These are phyloP conservation scores for Chamaea fasciata DNA, from an alignment of 2,113 vertebrate species.

Conservation along the genomic window DNA sequence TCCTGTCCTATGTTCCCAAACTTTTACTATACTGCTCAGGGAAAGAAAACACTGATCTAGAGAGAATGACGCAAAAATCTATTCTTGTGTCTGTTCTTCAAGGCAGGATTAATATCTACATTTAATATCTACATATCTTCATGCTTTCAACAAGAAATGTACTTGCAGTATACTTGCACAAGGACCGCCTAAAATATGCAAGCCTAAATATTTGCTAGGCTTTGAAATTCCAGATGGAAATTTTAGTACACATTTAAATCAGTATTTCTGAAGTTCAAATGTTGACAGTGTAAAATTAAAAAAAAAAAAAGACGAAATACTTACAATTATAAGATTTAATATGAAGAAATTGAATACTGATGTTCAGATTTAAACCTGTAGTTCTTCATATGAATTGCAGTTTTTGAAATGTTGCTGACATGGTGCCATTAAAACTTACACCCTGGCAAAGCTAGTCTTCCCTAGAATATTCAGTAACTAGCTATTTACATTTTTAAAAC, in stretches of 20 bases:
- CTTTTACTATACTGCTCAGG: not conserved
- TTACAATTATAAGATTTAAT: not conserved
- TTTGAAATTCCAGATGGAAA: not conserved
- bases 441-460: not conserved
- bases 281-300: not conserved
- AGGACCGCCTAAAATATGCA: not conserved
- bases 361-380: not conserved
- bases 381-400: not conserved
- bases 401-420: not conserved
- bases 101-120: not conserved
- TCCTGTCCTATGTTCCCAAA: not conserved
- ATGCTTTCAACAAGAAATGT: not conserved
- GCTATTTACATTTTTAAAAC: slow-evolving; percentile 30
- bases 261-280: not conserved
- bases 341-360: not conserved
- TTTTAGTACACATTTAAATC: not conserved
- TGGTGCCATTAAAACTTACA: not conserved
- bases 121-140: too few species aligned
- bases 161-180: not conserved
- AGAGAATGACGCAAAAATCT: not conserved
- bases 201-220: not conserved
- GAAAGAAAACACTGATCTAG: not conserved
- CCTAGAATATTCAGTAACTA: not conserved
- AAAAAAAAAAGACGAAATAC: not conserved
- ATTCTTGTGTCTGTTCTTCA: not conserved